phyloP scores from a whole-genome alignment of 2,888 invertebrate genomes.

The Ichneumoninae sp. region DNA sequence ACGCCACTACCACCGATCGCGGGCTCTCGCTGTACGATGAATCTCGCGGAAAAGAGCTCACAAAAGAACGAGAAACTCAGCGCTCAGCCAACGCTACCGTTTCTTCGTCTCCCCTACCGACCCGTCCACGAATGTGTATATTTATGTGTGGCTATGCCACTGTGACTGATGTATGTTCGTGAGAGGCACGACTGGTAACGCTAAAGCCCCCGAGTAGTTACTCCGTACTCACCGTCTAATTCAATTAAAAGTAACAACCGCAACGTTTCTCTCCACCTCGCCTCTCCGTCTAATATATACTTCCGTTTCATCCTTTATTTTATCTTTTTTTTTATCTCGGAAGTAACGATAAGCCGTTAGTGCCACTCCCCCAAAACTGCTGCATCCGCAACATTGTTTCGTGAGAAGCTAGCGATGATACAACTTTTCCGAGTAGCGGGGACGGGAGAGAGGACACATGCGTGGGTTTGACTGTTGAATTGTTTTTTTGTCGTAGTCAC shows the following conservation, averaged over 20 bases:
- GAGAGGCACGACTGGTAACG: conserved; percentile 57
- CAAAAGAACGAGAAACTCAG: conserved; percentile 57
- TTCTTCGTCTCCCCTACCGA: conserved; percentile 4
- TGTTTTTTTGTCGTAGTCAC: too few species aligned
- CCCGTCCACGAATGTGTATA: conserved; percentile 6
- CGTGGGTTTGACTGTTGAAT: too few species aligned
- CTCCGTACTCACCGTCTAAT: conserved; percentile 60
- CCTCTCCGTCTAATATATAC: conserved; percentile 20
- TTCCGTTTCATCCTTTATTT: conserved; percentile 26
- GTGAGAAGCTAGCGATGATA: background rate
- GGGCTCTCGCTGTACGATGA: background rate
- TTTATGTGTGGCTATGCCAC: conserved; percentile 44
- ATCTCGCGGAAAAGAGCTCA: conserved; percentile 58
- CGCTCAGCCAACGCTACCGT: conserved; percentile 28
- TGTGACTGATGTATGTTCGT: conserved; percentile 54
- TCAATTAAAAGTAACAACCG: conserved; percentile 67
- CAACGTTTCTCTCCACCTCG: conserved; percentile 41
- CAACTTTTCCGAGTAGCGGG: background rate
- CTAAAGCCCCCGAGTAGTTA: conserved; percentile 45
- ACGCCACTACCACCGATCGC: conserved; percentile 12
- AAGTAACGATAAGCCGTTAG: conserved; percentile 31
- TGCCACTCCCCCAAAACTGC: conserved; percentile 15
- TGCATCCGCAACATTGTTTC: background rate
- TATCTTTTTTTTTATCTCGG: background rate
- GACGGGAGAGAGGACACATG: too few species aligned